Evolutionary conservation across 2,113 vertebrate genomes (phyloP).

Genomic region (Silurus meridionalis): DNA sequence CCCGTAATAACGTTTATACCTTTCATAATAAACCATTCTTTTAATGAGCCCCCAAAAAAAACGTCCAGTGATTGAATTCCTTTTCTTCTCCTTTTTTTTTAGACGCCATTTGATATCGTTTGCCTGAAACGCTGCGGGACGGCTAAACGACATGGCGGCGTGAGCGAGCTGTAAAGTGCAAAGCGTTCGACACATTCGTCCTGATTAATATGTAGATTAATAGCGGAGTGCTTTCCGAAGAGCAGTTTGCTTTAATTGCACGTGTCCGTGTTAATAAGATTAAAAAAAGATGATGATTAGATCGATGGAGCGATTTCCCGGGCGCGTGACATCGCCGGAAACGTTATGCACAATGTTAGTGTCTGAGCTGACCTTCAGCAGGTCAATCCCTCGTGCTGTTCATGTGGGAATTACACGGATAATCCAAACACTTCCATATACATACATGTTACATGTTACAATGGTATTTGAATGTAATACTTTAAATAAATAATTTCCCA

Average conservation of each 20-base stretch:
- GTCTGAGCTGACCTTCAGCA: neutral
- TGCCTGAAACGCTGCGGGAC: neutral
- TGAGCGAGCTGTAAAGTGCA: conserved; percentile 6
- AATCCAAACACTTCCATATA: neutral
- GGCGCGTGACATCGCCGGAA: neutral
- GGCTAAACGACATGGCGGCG: neutral
- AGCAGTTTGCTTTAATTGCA: neutral
- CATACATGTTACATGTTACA: neutral
- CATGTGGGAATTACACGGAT: neutral
- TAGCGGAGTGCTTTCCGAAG: conserved; percentile 8
- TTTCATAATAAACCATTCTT: neutral
- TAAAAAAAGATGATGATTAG: neutral
- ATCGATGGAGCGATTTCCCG: neutral
- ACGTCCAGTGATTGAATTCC: no score
- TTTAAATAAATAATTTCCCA: neutral
- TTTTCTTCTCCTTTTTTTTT: neutral
- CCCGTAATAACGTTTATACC: neutral
- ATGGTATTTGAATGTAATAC: neutral
- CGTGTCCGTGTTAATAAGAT: neutral
- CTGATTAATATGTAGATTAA: conserved; percentile 28
- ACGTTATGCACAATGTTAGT: neutral
- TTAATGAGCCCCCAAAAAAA: neutral
- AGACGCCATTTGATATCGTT: neutral
- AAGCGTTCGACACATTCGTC: neutral
- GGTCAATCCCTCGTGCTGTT: neutral